Evolutionary conservation across 2,888 invertebrate species (phyloP).

Genomic region (Ypsolopha scabrella): DNA sequence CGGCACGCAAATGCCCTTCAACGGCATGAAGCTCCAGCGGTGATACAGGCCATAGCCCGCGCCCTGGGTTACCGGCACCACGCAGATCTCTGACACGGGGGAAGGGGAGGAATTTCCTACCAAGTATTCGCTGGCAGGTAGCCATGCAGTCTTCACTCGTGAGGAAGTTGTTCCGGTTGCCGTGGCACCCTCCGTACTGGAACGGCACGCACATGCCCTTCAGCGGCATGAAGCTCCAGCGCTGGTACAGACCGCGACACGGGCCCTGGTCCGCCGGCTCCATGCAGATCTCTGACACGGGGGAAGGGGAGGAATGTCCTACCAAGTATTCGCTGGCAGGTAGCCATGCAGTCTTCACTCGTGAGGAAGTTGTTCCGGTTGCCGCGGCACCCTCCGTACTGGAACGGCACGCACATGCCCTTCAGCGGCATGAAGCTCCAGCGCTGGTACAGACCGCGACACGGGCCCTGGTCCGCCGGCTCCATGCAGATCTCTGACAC

Average conservation of each 20-base stretch:
- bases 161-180: slow-evolving; percentile 93
- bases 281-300: too few relatives aligned
- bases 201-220: slow-evolving; percentile 88
- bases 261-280: slow-evolving; percentile 84
- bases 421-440: slow-evolving; percentile 86
- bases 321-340: too few relatives aligned
- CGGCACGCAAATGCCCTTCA: slow-evolving; percentile 81
- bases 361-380: slow-evolving; percentile 93
- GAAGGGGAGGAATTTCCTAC: too few relatives aligned
- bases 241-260: slow-evolving; percentile 87
- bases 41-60: slow-evolving; percentile 86
- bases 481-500: slow-evolving; percentile 91
- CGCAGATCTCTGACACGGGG: too few relatives aligned
- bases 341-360: slow-evolving; percentile 76
- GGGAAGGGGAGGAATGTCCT: too few relatives aligned
- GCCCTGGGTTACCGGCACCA: too few relatives aligned
- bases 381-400: slow-evolving; percentile 91
- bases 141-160: slow-evolving; percentile 73
- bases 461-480: slow-evolving; percentile 84
- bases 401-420: slow-evolving; percentile 87
- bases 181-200: slow-evolving; percentile 89
- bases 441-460: slow-evolving; percentile 87
- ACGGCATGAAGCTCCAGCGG: slow-evolving; percentile 87
- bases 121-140: too few relatives aligned
- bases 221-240: slow-evolving; percentile 89